Evolutionary conservation across 2,113 vertebrate genomes (phyloP).

Genomic region (Cichladusa arquata): DNA sequence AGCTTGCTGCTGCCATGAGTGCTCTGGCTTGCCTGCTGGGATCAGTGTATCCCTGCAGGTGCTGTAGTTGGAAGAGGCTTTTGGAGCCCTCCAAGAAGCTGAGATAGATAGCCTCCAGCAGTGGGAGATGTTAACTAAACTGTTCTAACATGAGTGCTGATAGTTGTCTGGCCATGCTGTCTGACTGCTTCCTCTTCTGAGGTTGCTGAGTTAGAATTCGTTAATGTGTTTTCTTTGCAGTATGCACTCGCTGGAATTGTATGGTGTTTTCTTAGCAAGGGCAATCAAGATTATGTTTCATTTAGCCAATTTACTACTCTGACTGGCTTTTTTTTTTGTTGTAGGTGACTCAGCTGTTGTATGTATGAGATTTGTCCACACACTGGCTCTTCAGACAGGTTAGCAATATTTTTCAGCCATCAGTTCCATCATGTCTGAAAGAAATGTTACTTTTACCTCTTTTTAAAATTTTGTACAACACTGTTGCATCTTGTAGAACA

Average conservation of each 20-base stretch:
- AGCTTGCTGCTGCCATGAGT: background rate
- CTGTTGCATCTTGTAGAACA: background rate
- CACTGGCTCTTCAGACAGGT: constrained; percentile 62
- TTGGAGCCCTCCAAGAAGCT: background rate
- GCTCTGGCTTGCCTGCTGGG: background rate
- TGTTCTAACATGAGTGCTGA: background rate
- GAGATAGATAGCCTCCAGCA: background rate
- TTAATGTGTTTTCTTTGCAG: background rate
- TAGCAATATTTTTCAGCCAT: background rate
- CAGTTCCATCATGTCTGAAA: background rate
- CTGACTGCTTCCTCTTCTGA: background rate
- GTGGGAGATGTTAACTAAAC: background rate
- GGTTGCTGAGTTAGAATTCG: background rate
- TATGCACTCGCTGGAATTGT: background rate
- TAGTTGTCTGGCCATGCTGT: background rate
- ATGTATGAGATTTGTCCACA: constrained; percentile 31
- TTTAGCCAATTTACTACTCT: background rate
- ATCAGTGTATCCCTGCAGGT: background rate
- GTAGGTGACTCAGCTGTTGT: constrained; percentile 9
- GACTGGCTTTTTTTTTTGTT: background rate
- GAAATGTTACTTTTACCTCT: background rate
- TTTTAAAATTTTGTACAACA: background rate
- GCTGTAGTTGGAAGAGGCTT: background rate
- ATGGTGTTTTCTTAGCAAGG: background rate
- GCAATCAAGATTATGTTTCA: background rate